Percentiles rank a stretch among this genome's conserved stretches.
phyloP scores from a whole-genome alignment of 2,888 invertebrate genomes.

The Morpho helenor region DNA sequence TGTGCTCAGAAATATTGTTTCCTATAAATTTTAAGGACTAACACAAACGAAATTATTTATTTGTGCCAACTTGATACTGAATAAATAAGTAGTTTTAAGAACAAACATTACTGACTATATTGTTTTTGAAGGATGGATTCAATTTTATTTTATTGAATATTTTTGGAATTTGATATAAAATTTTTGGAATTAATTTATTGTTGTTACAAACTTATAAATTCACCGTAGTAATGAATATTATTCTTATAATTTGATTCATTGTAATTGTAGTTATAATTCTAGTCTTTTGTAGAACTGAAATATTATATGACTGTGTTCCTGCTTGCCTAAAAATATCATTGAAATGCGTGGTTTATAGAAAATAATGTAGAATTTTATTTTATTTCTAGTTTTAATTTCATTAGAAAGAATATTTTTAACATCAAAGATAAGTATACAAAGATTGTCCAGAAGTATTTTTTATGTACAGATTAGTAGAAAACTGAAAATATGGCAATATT shows the following conservation, averaged over 20 bases:
- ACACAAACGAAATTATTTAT: slow-evolving; percentile 14
- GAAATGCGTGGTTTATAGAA: slow-evolving; percentile 3
- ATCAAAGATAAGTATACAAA: too few species aligned
- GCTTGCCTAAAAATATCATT: slow-evolving; percentile 19
- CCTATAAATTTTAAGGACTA: slow-evolving; percentile 41
- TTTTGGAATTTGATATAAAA: too few species aligned
- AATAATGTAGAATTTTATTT: not conserved
- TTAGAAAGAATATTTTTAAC: too few species aligned
- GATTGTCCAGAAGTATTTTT: too few species aligned
- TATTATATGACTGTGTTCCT: slow-evolving; percentile 15
- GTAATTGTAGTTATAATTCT: slow-evolving; percentile 19
- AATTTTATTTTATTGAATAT: too few species aligned
- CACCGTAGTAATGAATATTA: not conserved
- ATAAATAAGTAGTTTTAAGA: slow-evolving; percentile 5
- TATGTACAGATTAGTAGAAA: too few species aligned
- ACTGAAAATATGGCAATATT: too few species aligned
- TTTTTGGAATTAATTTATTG: too few species aligned
- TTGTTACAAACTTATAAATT: too few species aligned
- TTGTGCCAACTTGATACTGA: slow-evolving; percentile 23
- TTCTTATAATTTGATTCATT: too few species aligned
- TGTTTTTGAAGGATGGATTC: too few species aligned
- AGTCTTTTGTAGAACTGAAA: slow-evolving; percentile 13
- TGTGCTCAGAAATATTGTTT: slow-evolving; percentile 51
- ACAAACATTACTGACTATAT: not conserved
- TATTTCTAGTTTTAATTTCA: too few species aligned